Evolutionary conservation across 64 coral and sea anemone genomes (phyloP).

Genomic region (Montipora foliosa): DNA sequence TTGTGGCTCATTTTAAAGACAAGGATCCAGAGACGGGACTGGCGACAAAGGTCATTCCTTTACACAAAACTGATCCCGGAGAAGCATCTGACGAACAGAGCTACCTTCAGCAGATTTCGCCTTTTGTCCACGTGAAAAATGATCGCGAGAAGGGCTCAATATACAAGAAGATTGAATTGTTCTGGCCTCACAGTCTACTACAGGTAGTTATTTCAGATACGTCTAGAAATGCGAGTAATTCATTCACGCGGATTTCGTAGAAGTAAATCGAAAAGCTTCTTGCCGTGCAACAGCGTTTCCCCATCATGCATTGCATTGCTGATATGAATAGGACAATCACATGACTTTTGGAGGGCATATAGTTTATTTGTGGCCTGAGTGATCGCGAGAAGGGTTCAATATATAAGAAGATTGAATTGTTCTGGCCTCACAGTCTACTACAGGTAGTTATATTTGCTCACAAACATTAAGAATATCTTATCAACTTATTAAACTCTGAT

Average conservation of each 20-base stretch:
- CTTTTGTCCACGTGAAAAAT: constrained; percentile 32
- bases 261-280: too few species aligned
- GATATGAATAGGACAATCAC: too few species aligned
- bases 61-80: not conserved
- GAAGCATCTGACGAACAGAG: not conserved
- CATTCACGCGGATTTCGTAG: too few species aligned
- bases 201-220: not conserved
- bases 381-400: constrained; percentile 16
- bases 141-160: constrained; percentile 15
- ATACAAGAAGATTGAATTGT: constrained; percentile 58
- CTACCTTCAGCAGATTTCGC: constrained; percentile 41
- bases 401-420: constrained; percentile 54
- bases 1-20: constrained; percentile 43
- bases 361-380: not conserved
- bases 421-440: constrained; percentile 51
- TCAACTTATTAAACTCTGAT: too few species aligned
- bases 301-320: too few species aligned
- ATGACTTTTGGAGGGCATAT: too few species aligned
- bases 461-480: too few species aligned
- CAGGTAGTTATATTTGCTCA: not conserved
- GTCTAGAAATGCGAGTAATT: too few species aligned
- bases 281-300: too few species aligned
- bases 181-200: constrained; percentile 51
- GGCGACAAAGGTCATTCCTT: not conserved
- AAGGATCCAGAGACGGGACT: constrained; percentile 46